Base-by-base conservation (phyloP, 2,113 vertebrate species). In the Corythornis madagascariensis region DNA sequence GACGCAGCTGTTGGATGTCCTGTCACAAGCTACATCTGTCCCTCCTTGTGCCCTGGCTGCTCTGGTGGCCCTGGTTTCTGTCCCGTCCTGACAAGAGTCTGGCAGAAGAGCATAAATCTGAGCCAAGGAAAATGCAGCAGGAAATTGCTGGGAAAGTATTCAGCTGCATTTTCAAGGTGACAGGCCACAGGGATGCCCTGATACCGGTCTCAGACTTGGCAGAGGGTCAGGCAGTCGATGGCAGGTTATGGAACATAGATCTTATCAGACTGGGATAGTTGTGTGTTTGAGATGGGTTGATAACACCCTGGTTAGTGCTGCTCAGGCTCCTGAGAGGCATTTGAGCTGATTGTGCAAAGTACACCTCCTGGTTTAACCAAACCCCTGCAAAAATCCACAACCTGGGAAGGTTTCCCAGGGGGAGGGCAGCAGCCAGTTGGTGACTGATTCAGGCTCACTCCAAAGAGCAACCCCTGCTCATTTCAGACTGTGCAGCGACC, bases 11-110 rank as follows among this genome's bases (percentile, higher is more conserved):
- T 25, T 31, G 71, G 72, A 12, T 42, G 5, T 29, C 50, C 11
- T 26, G 0, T 4, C 10, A 31, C 76, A 13, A n/a, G n/a, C 53
- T 20, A 2, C 0, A 1, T 9, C 38, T 40, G 18, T 24, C 52
- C 28, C 28, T 56, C 6, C 0, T 40, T 17, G 31, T 40, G 26
- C n/a, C 64, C 65, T 16, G 40, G n/a, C 40, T 19, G 82, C 33
- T 18, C 25, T 25, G 35, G 38, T 21, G 38, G 9, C 22, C 63
- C 63, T n/a, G 5, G 13, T 35, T 35, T 28, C 75, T 50, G 40
- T 22, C 53, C 67, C n/a, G 25, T 18, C 52, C 28, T 21, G 38
- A 21, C 11, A 7, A 21, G 40, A 22, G 11, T 13, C 50, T 16
- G 25, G 26, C 59, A 16, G 82, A 50, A 48, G 13, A 43, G 22